Conservation (phyloP, 2,888 invertebrate species). For the Coleophora deauratella region DNA sequence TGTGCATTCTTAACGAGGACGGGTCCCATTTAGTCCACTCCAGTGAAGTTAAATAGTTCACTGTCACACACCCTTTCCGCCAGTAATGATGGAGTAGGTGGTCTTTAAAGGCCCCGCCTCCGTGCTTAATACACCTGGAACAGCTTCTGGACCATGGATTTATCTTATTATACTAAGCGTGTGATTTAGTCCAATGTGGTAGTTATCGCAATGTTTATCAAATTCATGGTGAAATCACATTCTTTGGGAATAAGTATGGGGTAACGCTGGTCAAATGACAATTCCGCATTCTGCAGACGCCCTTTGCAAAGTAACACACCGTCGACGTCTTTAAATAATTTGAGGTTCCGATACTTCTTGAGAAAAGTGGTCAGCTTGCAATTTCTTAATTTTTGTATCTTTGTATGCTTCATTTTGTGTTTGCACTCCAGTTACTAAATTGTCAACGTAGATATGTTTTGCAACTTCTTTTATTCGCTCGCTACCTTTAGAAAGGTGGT, state of each 20-base stretch:
- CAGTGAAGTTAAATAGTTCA: conserved; percentile 5
- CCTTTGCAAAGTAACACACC: too few relatives aligned
- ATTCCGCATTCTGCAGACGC: too few relatives aligned
- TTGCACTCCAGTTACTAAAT: too few relatives aligned
- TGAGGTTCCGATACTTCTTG: too few relatives aligned
- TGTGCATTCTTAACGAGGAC: background rate
- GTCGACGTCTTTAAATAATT: too few relatives aligned
- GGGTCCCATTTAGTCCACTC: conserved; percentile 10
- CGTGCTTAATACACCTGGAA: conserved; percentile 6
- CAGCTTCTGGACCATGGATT: conserved; percentile 7
- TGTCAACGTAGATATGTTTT: too few relatives aligned
- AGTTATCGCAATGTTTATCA: conserved; percentile 7
- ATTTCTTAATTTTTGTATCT: too few relatives aligned
- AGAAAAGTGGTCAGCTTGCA: too few relatives aligned
- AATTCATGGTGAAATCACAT: background rate
- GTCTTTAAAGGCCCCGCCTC: conserved; percentile 10
- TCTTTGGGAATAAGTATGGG: conserved; percentile 8
- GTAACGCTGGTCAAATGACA: conserved; percentile 5
- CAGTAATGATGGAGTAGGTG: conserved; percentile 10
- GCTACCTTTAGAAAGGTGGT: too few relatives aligned
- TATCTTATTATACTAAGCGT: conserved; percentile 3
- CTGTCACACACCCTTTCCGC: conserved; percentile 4
- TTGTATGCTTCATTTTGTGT: too few relatives aligned
- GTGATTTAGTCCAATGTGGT: conserved; percentile 10
- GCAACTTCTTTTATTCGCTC: too few relatives aligned